These are phyloP conservation scores for Aphodius sticticus DNA, from an alignment of 2,888 invertebrate species.

Conservation along the genomic window DNA sequence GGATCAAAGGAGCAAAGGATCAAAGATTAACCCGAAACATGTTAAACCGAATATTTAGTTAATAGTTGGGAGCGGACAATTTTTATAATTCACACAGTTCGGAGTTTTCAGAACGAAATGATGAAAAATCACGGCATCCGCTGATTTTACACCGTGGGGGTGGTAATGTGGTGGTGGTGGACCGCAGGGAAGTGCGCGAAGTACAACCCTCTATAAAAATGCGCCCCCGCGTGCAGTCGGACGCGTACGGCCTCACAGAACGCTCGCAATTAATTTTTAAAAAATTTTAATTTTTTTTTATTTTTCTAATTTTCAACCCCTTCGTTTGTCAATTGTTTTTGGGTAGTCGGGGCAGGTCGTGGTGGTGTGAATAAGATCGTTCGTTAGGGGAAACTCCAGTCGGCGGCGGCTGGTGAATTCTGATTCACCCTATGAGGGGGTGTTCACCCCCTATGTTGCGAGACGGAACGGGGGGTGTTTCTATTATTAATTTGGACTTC, in stretches of 20 bases:
- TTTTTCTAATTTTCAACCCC: neutral
- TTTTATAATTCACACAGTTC: slow-evolving; percentile 43
- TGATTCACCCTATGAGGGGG: slow-evolving; percentile 45
- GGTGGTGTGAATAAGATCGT: slow-evolving; percentile 52
- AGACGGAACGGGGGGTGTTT: neutral
- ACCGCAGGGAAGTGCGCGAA: slow-evolving; percentile 59
- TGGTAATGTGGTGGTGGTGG: slow-evolving; percentile 52
- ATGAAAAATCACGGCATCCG: slow-evolving; percentile 58
- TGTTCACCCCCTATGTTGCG: neutral
- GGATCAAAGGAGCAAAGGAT: neutral
- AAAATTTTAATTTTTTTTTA: neutral
- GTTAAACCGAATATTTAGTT: neutral
- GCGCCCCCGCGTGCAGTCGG: slow-evolving; percentile 13
- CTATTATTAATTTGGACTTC: slow-evolving; percentile 25
- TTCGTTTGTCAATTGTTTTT: slow-evolving; percentile 35
- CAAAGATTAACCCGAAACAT: neutral
- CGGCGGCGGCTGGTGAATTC: slow-evolving; percentile 54
- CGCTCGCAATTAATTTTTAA: neutral
- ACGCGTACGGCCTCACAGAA: neutral
- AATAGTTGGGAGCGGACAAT: slow-evolving; percentile 12
- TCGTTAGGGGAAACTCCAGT: slow-evolving; percentile 33
- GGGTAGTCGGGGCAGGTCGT: slow-evolving; percentile 56
- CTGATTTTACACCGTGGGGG: slow-evolving; percentile 45
- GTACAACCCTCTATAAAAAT: slow-evolving; percentile 43
- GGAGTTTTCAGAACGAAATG: slow-evolving; percentile 51